Evolutionary conservation across 2,113 vertebrate species (phyloP).

Genomic region (Muntiacus reevesi): DNA sequence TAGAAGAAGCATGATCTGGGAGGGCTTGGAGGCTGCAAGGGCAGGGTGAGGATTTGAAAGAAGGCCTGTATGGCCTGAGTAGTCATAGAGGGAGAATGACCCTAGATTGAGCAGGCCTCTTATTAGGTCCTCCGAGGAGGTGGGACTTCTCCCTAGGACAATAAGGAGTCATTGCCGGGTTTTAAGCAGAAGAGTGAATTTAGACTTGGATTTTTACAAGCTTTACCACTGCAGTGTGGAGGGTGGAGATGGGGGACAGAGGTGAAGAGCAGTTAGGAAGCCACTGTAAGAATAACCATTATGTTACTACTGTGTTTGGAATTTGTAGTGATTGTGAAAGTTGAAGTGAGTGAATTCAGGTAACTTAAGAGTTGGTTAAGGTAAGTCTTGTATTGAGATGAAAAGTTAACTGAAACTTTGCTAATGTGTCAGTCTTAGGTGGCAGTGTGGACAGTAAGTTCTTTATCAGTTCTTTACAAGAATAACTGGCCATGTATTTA

Average conservation of each 20-base stretch:
- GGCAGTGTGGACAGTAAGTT: background rate
- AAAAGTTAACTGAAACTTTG: slow-evolving; percentile 22
- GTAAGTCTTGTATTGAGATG: background rate
- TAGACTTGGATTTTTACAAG: background rate
- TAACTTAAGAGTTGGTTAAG: background rate
- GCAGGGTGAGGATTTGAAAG: background rate
- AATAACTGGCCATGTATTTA: slow-evolving; percentile 22
- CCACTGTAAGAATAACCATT: background rate
- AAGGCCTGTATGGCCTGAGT: background rate
- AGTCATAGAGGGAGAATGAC: background rate
- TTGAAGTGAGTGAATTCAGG: background rate
- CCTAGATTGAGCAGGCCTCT: background rate
- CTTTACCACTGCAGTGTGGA: background rate
- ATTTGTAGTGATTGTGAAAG: slow-evolving; percentile 11
- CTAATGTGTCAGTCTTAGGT: background rate
- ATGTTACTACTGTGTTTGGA: background rate
- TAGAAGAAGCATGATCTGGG: background rate
- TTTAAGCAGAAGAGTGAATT: background rate
- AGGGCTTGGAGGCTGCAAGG: background rate
- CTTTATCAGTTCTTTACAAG: slow-evolving; percentile 10
- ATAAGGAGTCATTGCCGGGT: background rate
- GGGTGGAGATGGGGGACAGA: background rate
- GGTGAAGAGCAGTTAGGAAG: background rate
- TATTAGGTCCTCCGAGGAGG: background rate
- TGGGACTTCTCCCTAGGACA: background rate